phyloP scores from a whole-genome alignment of 2,113 vertebrate species.

The Anguilla rostrata region DNA sequence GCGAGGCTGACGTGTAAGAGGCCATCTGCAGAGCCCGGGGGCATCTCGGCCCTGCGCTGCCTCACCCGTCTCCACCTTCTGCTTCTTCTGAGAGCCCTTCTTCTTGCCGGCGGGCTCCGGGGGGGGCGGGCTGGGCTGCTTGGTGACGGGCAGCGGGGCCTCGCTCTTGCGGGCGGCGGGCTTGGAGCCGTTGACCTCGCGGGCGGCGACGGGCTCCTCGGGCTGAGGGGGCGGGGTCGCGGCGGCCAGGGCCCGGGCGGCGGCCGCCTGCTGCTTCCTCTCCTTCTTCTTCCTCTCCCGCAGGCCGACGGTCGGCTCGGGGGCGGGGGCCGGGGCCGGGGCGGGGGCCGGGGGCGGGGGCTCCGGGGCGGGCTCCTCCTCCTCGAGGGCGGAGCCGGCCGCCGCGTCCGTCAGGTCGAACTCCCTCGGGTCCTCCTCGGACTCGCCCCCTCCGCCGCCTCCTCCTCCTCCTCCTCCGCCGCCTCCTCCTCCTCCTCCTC shows the following conservation, averaged over 20 bases:
- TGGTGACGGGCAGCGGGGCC: slow-evolving; percentile 73
- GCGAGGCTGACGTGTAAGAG: slow-evolving; percentile 10
- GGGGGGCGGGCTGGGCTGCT: slow-evolving; percentile 77
- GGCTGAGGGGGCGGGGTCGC: slow-evolving; percentile 57
- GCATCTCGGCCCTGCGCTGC: background rate
- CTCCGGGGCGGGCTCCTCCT: slow-evolving; percentile 70
- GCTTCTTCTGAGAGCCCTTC: slow-evolving; percentile 82
- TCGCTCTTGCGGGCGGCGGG: slow-evolving; percentile 74
- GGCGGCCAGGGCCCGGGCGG: slow-evolving; percentile 57
- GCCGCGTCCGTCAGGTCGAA: slow-evolving; percentile 79
- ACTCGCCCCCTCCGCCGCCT: slow-evolving; percentile 81
- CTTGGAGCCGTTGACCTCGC: slow-evolving; percentile 82
- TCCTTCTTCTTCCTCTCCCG: slow-evolving; percentile 92
- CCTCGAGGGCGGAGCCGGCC: slow-evolving; percentile 56
- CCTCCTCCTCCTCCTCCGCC: slow-evolving; percentile 59
- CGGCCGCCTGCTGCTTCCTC: slow-evolving; percentile 72
- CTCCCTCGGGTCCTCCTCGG: slow-evolving; percentile 85
- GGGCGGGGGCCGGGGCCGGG: slow-evolving; percentile 59
- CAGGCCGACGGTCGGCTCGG: slow-evolving; percentile 46
- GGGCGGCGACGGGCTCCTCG: slow-evolving; percentile 66
- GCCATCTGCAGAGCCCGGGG: background rate
- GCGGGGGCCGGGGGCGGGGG: slow-evolving; percentile 44
- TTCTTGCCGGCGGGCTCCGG: slow-evolving; percentile 78
- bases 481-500: slow-evolving; percentile 69
- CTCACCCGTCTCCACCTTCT: slow-evolving; percentile 77